phyloP scores from a whole-genome alignment of 1,140 invertebrate genomes.

The Eriocheir sinensis region DNA sequence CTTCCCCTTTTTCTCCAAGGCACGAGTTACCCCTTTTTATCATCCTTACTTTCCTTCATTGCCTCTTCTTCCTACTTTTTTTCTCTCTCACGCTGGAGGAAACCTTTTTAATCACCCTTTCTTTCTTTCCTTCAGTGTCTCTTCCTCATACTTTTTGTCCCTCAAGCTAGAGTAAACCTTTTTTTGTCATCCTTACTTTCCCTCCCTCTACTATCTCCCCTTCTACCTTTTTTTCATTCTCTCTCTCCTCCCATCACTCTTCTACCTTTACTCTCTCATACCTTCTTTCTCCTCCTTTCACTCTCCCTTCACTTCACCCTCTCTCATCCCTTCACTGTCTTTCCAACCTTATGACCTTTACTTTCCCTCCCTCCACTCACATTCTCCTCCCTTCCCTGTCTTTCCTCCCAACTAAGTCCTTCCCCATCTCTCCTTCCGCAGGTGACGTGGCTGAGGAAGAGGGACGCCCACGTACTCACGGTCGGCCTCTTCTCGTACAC shows the following conservation, averaged over 20 bases:
- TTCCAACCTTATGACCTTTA: too few species aligned
- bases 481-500: conserved; percentile 94
- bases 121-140: neutral
- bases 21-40: neutral
- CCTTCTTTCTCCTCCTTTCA: neutral
- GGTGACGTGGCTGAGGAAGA: conserved; percentile 96
- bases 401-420: neutral
- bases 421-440: conserved; percentile 81
- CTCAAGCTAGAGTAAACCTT: neutral
- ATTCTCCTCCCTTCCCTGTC: neutral
- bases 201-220: neutral
- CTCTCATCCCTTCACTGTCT: too few species aligned
- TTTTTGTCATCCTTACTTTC: neutral
- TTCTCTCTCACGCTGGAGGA: neutral
- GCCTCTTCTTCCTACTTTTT: neutral
- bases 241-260: neutral
- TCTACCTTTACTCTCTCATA: neutral
- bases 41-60: neutral
- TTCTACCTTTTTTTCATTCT: neutral
- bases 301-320: neutral
- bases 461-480: conserved; percentile 94
- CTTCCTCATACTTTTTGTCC: neutral
- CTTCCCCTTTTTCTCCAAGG: too few species aligned
- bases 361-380: neutral
- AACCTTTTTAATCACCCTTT: neutral